Conservation (phyloP, 2,797 vertebrate genomes). For the Falco peregrinus region DNA sequence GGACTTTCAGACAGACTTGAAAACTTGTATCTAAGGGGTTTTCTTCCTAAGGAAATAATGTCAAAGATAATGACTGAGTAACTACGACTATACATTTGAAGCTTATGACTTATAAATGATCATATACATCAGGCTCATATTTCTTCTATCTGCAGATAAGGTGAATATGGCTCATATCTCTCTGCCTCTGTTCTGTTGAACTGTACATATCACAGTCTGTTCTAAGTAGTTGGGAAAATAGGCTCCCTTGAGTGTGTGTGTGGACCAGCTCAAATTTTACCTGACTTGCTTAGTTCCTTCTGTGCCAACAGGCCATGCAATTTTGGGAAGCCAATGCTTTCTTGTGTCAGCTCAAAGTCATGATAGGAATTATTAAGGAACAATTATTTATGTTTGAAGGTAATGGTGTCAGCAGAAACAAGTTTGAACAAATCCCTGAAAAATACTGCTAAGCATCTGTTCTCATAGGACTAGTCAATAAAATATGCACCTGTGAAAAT, state of each 20-base stretch:
- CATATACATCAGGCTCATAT: neutral
- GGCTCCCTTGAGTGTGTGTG: neutral
- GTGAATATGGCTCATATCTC: neutral
- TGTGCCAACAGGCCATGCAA: neutral
- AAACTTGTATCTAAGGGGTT: neutral
- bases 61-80: neutral
- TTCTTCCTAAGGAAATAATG: neutral
- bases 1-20: neutral
- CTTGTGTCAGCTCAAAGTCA: neutral
- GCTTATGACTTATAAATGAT: neutral
- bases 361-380: neutral
- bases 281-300: neutral
- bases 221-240: neutral
- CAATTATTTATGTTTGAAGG: neutral
- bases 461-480: neutral
- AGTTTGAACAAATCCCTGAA: neutral
- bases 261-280: neutral
- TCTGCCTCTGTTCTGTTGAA: neutral
- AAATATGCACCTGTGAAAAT: neutral
- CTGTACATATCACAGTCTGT: neutral
- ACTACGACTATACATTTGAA: neutral
- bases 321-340: neutral
- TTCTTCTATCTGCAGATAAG: neutral
- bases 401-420: neutral
- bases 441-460: neutral